Percentiles rank a stretch among this genome's conserved stretches.
Evolutionary conservation across 2,113 vertebrate species (phyloP).

Genomic region (Ictalurus punctatus): DNA sequence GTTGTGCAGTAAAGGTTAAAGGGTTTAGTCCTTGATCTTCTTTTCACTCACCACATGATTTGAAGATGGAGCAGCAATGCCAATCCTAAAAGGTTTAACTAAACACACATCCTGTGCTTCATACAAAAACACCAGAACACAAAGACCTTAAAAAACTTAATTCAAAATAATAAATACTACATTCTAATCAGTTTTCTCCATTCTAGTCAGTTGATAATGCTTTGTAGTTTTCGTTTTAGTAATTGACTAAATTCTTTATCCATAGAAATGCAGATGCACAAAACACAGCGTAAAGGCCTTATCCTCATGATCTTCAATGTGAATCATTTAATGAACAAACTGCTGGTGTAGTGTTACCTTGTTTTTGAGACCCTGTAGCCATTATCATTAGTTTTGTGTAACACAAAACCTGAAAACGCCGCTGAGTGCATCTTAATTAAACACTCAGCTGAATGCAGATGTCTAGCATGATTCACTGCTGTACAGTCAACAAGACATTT

Average conservation of each 20-base stretch:
- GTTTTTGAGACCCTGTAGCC: constrained; percentile 22
- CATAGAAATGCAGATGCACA: background rate
- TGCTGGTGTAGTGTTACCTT: constrained; percentile 39
- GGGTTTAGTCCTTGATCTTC: background rate
- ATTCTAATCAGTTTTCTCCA: background rate
- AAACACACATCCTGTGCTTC: background rate
- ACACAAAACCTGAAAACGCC: constrained; percentile 34
- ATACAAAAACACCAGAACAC: background rate
- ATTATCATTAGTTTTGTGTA: constrained; percentile 36
- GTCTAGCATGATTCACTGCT: background rate
- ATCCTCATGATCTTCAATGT: background rate
- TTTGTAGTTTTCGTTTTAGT: background rate
- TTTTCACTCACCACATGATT: background rate
- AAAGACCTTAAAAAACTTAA: background rate
- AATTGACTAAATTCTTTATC: background rate
- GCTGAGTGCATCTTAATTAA: constrained; percentile 45
- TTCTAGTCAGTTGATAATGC: background rate
- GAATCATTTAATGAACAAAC: constrained; percentile 7
- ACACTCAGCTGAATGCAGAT: constrained; percentile 5
- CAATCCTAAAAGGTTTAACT: background rate
- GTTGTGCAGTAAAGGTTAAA: background rate
- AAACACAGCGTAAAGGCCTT: background rate
- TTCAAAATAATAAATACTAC: background rate
- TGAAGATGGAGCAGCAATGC: background rate
- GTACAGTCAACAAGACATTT: constrained; percentile 29